Evolutionary conservation across 2,888 invertebrate genomes (phyloP), one percentile per base, ranked within the genome.

Genomic region (Frankliniella intonsa): DNA sequence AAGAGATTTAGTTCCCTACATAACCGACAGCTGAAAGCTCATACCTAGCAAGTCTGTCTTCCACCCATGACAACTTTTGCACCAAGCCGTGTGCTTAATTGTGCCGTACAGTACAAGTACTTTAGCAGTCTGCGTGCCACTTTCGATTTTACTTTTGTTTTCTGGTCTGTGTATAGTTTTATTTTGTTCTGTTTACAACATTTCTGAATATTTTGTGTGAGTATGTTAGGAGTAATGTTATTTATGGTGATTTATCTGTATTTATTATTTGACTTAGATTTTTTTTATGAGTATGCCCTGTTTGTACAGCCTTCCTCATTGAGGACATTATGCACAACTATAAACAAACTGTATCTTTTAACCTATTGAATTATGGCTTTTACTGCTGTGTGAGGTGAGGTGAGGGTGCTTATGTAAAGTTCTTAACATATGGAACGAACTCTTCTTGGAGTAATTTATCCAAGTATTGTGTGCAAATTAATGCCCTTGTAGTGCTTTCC

Each of bases 161-260:
- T 76, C 69, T 76, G 69, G 69, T 76, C 69, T 76, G 69, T 76
- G 69, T 76, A 25, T 76, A 76, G 69, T 76, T 76, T 76, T 76
- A 76, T 76, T 76, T 76, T 76, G 69, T 76, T 25, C 69, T 25
- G 14, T 55, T 14, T 19, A 55, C 17, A 55, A 55, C 19, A 19
- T 55, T 76, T 76, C 69, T n/a, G 17, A 76, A 25, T 22, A 76
- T 25, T 12, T 25, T 76, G 69, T 76, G 69, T 76, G 69, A 76
- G 25, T 76, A 76, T 55, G 69, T 12, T 76, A 76, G n/a, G 12
- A 25, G 55, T 76, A 76, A 22, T 76, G 22, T 25, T 76, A 76
- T 76, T 76, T 76, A 76, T 76, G 25, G 9, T 76, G 12, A 76
- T 76, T 55, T 22, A 76, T 76, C 12, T 22, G 25, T 76, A 76